Conservation (phyloP, 1,140 invertebrate species). For the Metopolophium dirhodum region DNA sequence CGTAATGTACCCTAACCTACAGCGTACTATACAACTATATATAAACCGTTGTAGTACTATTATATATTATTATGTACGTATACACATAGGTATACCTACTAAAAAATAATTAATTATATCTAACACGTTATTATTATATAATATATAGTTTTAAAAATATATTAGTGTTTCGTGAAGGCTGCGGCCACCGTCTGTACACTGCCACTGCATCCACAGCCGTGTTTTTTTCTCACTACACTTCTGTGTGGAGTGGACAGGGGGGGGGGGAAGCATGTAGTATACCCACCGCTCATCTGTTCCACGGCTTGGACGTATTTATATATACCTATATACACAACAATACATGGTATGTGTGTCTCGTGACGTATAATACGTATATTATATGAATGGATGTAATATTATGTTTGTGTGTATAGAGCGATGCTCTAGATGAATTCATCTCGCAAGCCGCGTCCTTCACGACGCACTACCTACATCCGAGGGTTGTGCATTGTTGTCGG, state of each 20-base stretch:
- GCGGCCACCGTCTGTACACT: too few relatives aligned
- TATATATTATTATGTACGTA: too few relatives aligned
- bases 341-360: neutral
- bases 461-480: neutral
- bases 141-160: too few relatives aligned
- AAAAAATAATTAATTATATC: too few relatives aligned
- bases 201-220: neutral
- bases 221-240: neutral
- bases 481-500: conserved; percentile 36
- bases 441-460: conserved; percentile 11
- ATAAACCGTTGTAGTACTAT: too few relatives aligned
- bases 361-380: neutral
- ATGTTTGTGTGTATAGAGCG: neutral
- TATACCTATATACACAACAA: neutral
- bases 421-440: conserved; percentile 16
- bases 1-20: too few relatives aligned
- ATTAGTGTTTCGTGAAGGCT: neutral
- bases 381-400: neutral
- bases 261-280: neutral
- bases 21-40: too few relatives aligned
- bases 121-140: too few relatives aligned
- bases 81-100: too few relatives aligned
- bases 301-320: neutral
- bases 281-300: neutral
- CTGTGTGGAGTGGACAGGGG: neutral